These are phyloP conservation scores for Clarias laeviceps DNA, from an alignment of 2,797 vertebrate genomes.

Conservation along the genomic window DNA sequence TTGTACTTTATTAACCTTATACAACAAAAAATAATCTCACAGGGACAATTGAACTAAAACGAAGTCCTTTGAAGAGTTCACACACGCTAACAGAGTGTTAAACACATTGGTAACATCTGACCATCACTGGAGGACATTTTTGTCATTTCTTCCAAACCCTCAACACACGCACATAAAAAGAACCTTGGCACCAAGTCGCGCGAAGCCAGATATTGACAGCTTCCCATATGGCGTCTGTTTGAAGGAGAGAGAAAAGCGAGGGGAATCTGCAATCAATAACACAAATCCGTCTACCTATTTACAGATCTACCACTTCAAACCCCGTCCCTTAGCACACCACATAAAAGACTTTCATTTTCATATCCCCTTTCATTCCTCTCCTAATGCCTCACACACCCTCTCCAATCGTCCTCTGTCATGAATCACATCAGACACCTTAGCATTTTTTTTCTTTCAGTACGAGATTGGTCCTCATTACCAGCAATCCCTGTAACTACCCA, in stretches of 20 bases:
- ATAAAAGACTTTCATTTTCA: conserved; percentile 31
- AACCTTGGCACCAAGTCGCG: conserved; percentile 62
- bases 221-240: conserved; percentile 60
- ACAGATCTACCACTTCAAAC: conserved; percentile 36
- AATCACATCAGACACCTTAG: conserved; percentile 38
- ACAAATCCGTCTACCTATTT: conserved; percentile 66
- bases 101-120: conserved; percentile 57
- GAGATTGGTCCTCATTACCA: conserved; percentile 52
- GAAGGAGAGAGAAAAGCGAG: conserved; percentile 46
- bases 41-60: conserved; percentile 24
- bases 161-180: conserved; percentile 17
- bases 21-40: conserved; percentile 47
- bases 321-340: background rate
- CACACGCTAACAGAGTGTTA: conserved; percentile 13
- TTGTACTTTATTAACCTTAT: conserved; percentile 49
- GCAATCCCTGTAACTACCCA: conserved; percentile 31
- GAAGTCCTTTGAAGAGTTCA: conserved; percentile 36
- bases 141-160: conserved; percentile 21
- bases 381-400: conserved; percentile 38
- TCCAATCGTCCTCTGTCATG: conserved; percentile 26
- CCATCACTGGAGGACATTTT: conserved; percentile 32
- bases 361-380: conserved; percentile 35
- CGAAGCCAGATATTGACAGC: conserved; percentile 65
- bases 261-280: conserved; percentile 64
- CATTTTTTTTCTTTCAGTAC: background rate